Percentiles rank a stretch among this genome's conserved stretches.
These are phyloP conservation scores for Steatocranus sp. DNA, from an alignment of 2,797 vertebrate genomes.

Conservation along the genomic window DNA sequence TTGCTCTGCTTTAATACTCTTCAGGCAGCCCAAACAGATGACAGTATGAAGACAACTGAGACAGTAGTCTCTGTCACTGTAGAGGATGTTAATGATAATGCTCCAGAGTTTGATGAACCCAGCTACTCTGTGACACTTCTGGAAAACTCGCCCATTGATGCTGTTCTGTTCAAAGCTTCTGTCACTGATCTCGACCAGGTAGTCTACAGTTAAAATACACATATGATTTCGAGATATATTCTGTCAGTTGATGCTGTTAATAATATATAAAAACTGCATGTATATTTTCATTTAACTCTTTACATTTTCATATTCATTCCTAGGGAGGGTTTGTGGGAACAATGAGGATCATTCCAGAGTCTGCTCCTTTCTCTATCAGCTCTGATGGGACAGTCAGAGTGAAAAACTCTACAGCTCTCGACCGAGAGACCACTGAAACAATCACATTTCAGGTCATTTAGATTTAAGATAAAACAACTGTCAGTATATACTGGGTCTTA, in stretches of 20 bases:
- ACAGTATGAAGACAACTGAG: conserved; percentile 63
- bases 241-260: neutral
- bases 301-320: neutral
- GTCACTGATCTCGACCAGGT: conserved; percentile 77
- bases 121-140: conserved; percentile 50
- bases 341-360: conserved; percentile 51
- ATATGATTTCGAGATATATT: accelerated
- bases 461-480: neutral
- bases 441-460: conserved; percentile 70
- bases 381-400: conserved; percentile 68
- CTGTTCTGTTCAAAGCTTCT: conserved; percentile 56
- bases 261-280: neutral
- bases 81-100: conserved; percentile 73
- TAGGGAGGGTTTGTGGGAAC: conserved; percentile 79
- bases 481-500: neutral
- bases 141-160: conserved; percentile 70
- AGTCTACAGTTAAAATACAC: neutral
- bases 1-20: neutral
- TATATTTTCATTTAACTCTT: neutral
- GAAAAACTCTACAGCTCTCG: conserved; percentile 59
- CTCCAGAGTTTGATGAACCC: conserved; percentile 56
- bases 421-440: conserved; percentile 61
- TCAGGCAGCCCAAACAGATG: conserved; percentile 75
- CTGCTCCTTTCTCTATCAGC: conserved; percentile 68
- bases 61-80: conserved; percentile 68